Conservation (phyloP, 1,140 invertebrate genomes). For the Sitophilus oryzae region DNA sequence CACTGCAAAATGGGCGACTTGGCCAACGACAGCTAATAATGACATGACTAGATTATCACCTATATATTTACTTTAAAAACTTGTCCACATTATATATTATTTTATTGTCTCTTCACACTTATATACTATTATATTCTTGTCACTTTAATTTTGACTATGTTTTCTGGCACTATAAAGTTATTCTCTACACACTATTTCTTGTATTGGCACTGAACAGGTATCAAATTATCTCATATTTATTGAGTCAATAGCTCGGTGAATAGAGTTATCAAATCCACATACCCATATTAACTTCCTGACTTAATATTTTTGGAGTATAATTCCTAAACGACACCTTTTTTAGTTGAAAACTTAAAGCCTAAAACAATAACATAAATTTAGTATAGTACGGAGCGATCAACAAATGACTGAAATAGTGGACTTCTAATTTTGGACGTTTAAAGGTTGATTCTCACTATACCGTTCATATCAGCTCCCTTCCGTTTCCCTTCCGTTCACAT, state of each 20-base stretch:
- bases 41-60: conserved; percentile 22
- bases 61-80: neutral
- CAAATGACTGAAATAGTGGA: no score
- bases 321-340: conserved; percentile 53
- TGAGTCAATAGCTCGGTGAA: no score
- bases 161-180: conserved; percentile 14
- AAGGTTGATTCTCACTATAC: no score
- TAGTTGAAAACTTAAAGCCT: conserved; percentile 25
- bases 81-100: conserved; percentile 2
- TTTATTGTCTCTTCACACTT: conserved; percentile 2
- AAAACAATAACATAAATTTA: no score
- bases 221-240: no score
- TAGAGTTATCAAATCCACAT: conserved; percentile 42
- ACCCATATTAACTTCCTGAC: conserved; percentile 43
- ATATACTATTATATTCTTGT: conserved; percentile 2
- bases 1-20: conserved; percentile 32
- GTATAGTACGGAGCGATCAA: no score
- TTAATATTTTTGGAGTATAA: conserved; percentile 60
- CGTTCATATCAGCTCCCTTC: no score
- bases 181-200: no score
- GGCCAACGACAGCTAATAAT: conserved; percentile 27
- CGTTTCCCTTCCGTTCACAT: no score
- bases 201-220: no score
- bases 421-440: no score
- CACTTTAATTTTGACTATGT: neutral